These are phyloP conservation scores for Trididemnum clinides DNA, from an alignment of 23 tunicate species.

Conservation along the genomic window DNA sequence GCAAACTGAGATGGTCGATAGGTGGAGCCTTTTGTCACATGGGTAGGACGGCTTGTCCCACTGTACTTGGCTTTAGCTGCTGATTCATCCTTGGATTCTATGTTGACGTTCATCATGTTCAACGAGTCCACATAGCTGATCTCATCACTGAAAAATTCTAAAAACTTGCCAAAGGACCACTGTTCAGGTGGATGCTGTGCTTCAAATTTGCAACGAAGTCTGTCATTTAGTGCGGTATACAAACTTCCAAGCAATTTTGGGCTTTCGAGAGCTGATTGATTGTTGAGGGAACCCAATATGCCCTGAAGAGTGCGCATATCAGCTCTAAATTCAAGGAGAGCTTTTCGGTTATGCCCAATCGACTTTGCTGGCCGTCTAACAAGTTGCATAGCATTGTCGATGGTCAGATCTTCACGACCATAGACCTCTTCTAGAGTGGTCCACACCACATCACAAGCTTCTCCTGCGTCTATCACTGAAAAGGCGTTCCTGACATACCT, in stretches of 20 bases:
- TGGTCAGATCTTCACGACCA: not conserved
- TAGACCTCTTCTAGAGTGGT: not conserved
- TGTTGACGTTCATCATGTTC: not conserved
- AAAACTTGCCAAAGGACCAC: not conserved
- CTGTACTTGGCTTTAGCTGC: too few species aligned
- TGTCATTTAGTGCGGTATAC: not conserved
- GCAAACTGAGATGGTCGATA: too few species aligned
- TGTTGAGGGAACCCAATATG: not conserved
- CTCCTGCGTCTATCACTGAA: not conserved
- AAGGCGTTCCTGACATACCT: conserved; percentile 10
- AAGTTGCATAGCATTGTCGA: not conserved
- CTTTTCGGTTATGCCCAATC: not conserved
- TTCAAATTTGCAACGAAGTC: not conserved
- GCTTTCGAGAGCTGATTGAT: not conserved
- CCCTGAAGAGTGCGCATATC: not conserved
- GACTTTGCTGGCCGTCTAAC: not conserved
- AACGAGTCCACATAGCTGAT: not conserved
- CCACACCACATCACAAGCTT: conserved; percentile 5
- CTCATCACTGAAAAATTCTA: not conserved
- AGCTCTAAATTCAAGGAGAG: conserved; percentile 1
- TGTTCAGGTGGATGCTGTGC: not conserved
- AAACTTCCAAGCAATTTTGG: not conserved
- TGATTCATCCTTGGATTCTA: too few species aligned
- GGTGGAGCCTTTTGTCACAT: too few species aligned
- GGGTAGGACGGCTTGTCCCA: too few species aligned